phyloP scores from a whole-genome alignment of 2,888 invertebrate species.

The Pristionchus exspectatus region DNA sequence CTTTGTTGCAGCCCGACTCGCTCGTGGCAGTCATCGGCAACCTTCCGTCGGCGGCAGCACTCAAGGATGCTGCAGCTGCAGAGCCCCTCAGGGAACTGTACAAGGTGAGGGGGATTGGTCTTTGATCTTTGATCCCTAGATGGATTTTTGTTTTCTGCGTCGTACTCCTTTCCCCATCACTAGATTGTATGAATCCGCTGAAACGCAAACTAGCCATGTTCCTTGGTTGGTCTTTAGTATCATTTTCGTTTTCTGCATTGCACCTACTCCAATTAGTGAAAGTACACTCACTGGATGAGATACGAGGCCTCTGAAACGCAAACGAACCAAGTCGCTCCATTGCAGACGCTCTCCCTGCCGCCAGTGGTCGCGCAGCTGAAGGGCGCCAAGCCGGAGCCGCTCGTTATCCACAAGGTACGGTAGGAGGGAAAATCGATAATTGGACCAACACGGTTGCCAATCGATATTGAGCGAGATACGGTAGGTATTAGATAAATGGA shows the following conservation, averaged over 20 bases:
- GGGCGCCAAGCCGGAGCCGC: slow-evolving; percentile 48
- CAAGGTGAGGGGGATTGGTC: not conserved
- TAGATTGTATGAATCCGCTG: too few species aligned
- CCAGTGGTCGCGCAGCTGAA: slow-evolving; percentile 29
- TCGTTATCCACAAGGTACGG: slow-evolving; percentile 49
- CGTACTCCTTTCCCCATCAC: too few species aligned
- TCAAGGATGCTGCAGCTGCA: slow-evolving; percentile 29
- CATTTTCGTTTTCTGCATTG: too few species aligned
- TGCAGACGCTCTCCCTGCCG: slow-evolving; percentile 27
- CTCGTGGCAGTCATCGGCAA: slow-evolving; percentile 47
- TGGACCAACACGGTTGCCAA: too few species aligned
- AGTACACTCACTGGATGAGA: too few species aligned
- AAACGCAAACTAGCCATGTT: too few species aligned
- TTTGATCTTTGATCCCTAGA: not conserved
- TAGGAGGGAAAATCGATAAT: not conserved
- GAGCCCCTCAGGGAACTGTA: not conserved
- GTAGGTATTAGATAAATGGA: too few species aligned
- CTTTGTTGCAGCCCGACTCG: not conserved
- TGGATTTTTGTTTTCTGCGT: too few species aligned
- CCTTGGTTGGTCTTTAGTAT: too few species aligned
- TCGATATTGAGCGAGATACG: too few species aligned
- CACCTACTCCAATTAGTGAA: too few species aligned
- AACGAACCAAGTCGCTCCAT: not conserved
- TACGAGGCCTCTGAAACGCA: too few species aligned
- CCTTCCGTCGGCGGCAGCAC: not conserved